Percentiles rank a stretch among this genome's conserved stretches.
phyloP scores from a whole-genome alignment of 2,888 invertebrate genomes.

The Rhyacophila evoluta region DNA sequence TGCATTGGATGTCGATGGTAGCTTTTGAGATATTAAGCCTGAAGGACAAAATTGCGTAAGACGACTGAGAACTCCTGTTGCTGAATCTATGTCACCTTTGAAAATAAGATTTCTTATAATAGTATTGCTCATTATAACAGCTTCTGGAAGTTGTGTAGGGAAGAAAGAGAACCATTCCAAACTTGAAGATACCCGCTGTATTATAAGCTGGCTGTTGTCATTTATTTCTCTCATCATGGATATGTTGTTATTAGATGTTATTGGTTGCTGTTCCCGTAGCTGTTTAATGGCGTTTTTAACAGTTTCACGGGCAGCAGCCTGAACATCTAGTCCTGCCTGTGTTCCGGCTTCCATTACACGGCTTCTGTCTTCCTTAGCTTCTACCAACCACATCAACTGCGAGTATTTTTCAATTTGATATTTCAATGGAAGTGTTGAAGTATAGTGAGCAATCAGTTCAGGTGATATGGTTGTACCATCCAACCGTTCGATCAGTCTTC shows the following conservation, averaged over 20 bases:
- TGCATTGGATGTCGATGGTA: constrained; percentile 64
- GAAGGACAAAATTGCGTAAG: constrained; percentile 64
- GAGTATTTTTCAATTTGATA: constrained; percentile 74
- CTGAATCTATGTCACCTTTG: constrained; percentile 85
- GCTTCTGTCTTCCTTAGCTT: constrained; percentile 74
- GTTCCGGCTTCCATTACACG: constrained; percentile 78
- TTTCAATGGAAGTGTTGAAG: constrained; percentile 77
- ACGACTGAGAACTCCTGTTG: constrained; percentile 75
- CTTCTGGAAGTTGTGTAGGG: constrained; percentile 81
- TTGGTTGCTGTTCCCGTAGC: constrained; percentile 38
- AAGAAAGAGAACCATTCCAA: constrained; percentile 91
- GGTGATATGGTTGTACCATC: constrained; percentile 75
- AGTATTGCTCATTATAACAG: constrained; percentile 89
- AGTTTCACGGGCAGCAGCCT: constrained; percentile 84
- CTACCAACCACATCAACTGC: constrained; percentile 76
- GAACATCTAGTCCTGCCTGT: constrained; percentile 83
- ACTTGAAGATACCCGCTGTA: constrained; percentile 66
- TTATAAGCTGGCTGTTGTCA: constrained; percentile 58
- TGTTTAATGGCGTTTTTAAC: constrained; percentile 78
- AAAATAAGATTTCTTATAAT: constrained; percentile 88
- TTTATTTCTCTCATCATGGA: constrained; percentile 72
- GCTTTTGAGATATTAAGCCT: constrained; percentile 59
- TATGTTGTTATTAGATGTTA: constrained; percentile 72
- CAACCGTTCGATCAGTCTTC: constrained; percentile 73
- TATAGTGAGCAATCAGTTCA: constrained; percentile 86